phyloP scores from a whole-genome alignment of 2,888 invertebrate species.

The Nemotelus nigrinus region DNA sequence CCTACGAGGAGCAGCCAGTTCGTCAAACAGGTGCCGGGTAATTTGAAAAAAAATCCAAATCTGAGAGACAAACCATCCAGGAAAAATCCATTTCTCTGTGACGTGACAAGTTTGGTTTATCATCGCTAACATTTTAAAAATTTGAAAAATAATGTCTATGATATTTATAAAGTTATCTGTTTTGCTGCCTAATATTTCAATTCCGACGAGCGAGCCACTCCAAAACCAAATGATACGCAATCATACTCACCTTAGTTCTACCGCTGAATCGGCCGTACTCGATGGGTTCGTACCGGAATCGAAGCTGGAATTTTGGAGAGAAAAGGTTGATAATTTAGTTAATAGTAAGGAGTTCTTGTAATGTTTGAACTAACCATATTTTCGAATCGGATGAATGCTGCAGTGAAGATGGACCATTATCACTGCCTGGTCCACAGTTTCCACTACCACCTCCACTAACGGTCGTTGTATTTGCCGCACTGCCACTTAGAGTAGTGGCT shows the following conservation, averaged over 20 bases:
- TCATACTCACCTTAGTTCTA: constrained; percentile 62
- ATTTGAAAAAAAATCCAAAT: too few species aligned
- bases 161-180: too few species aligned
- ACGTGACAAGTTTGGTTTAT: too few species aligned
- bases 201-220: too few species aligned
- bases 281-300: constrained; percentile 72
- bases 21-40: too few species aligned
- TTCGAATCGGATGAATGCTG: constrained; percentile 64
- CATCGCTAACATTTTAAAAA: too few species aligned
- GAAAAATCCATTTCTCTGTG: too few species aligned
- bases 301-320: constrained; percentile 67
- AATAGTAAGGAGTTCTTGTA: constrained; percentile 70
- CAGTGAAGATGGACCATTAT: constrained; percentile 62
- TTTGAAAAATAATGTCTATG: too few species aligned
- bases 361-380: constrained; percentile 62
- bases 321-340: constrained; percentile 70
- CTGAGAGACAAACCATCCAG: too few species aligned
- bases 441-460: constrained; percentile 59
- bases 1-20: too few species aligned
- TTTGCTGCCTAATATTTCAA: too few species aligned
- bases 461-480: constrained; percentile 50
- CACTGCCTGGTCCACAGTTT: constrained; percentile 58
- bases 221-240: neutral
- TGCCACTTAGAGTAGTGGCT: constrained; percentile 63
- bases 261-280: constrained; percentile 64